Base-by-base conservation (phyloP, 2,797 vertebrate genomes). In the Epinephelus malabaricus region DNA sequence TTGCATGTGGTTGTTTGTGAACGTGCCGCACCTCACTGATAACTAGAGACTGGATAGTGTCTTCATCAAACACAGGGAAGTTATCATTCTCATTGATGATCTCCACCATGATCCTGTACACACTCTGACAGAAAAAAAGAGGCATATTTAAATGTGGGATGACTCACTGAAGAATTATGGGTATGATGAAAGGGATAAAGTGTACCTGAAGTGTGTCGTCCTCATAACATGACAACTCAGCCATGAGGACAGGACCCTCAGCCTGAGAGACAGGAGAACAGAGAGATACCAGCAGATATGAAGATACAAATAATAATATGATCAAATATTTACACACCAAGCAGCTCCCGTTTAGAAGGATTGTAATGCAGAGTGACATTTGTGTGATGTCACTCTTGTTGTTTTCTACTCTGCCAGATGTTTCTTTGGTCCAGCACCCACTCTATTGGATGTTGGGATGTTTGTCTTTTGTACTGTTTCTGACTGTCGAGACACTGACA, bases 51-150 rank as follows among this genome's bases (percentile, higher is more conserved):
- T 86, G 88, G 30, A 88, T 68, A 0, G 92, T 92, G 76, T 92
- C 83, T 45, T 95, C 93, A 47, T 87, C 80, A 88, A 97, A 97
- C 60, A 76, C 73, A 1, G 95, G 96, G 15, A 21, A 80, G 86
- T 97, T 96, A 82, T 97, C 96, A 0, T 97, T 97, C 86, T 96
- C 96, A 4, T 96, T 95, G 71, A 96, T 88, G 79, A 97, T 93
- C 90, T 97, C 96, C 81, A 97, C 96, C 45, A 96, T 86, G 72
- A 98, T 84, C 45, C 95, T 93, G 90, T 96, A 96, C 75, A 93
- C 91, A 70, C 77, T 91, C 95, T 96, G 79, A 85, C 25, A 81
- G 50, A n/a, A 62, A 75, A 21, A 76, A 17, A 54, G 0, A 27
- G 21, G 76, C 8, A 58, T n/a, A n/a, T 77, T 62, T 73, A 21